Evolutionary conservation across 2,113 vertebrate genomes (phyloP).

Genomic region (Amphiprion ocellaris): DNA sequence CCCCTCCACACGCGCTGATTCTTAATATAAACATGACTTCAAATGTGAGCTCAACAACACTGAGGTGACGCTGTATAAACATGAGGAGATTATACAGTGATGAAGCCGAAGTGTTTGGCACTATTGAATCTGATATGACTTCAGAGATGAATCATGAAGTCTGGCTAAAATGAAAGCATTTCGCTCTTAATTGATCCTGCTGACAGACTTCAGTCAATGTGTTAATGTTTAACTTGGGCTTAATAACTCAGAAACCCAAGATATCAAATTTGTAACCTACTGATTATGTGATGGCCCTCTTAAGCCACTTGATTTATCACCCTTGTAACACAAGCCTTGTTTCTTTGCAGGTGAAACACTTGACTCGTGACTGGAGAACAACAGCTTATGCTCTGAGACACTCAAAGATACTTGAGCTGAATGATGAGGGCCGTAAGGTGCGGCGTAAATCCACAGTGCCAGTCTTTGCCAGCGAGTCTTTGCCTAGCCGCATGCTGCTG

Average conservation of each 20-base stretch:
- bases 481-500: constrained; percentile 95
- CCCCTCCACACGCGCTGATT: not conserved
- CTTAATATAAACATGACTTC: constrained; percentile 21
- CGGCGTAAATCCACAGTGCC: constrained; percentile 91
- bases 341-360: constrained; percentile 91
- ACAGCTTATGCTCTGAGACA: constrained; percentile 93
- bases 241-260: no score
- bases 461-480: constrained; percentile 92
- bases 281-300: not conserved
- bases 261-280: no score
- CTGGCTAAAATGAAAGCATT: not conserved
- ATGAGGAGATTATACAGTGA: not conserved
- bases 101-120: constrained; percentile 1
- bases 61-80: not conserved
- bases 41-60: not conserved
- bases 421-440: constrained; percentile 93
- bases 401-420: constrained; percentile 91
- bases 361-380: constrained; percentile 97
- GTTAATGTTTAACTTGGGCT: no score
- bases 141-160: constrained; percentile 9
- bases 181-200: not conserved
- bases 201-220: not conserved
- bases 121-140: not conserved
- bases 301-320: not conserved
- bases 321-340: constrained; percentile 34